Base-by-base conservation (phyloP, 2,888 invertebrate species). In the Euphydryas editha region DNA sequence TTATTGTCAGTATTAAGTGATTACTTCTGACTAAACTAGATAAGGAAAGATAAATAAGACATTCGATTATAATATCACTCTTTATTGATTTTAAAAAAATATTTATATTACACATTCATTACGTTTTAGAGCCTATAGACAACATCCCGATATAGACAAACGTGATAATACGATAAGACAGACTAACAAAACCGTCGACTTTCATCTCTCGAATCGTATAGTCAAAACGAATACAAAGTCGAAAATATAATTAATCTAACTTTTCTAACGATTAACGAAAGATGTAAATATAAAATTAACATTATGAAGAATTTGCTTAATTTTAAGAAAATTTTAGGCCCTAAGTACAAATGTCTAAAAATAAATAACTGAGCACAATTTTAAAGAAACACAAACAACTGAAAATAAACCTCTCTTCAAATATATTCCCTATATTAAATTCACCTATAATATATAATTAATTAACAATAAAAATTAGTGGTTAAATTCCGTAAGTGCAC, bases 21-120 rank as follows among this genome's bases (percentile, higher is more conserved):
- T 21, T 49, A 5, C 21, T 49, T 21, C 21, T 17, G 13, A 13
- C 11, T 13, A 20, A 49, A 21, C 7, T n/a, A 15, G 42, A n/a
- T n/a, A 44, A 44, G 10, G 46, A 17, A 17, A 24, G 37, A 6
- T 42, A 59, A 82, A 83, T 80, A 75, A 80, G 73, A 79, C 69
- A 68, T 69, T 59, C 58, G 18, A 4, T 61, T 75, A 75, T 89
- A 89, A 87, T 92, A 91, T 92, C 92, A 92, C 92, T 92, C 91
- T 92, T 92, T 92, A 92, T 90, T 92, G 87, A 86, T 89, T 89
- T 91, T 90, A 92, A 90, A 92, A 92, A 92, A 92, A 92, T 92
- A 92, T 87, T 88, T 87, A 86, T 92, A 89, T 88, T 88, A 90
- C 88, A 91, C 89, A 90, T 90, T 88, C 87, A 87, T 88, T 86